Conservation (phyloP, 1,140 invertebrate species). For the Mactra quadrangularis region DNA sequence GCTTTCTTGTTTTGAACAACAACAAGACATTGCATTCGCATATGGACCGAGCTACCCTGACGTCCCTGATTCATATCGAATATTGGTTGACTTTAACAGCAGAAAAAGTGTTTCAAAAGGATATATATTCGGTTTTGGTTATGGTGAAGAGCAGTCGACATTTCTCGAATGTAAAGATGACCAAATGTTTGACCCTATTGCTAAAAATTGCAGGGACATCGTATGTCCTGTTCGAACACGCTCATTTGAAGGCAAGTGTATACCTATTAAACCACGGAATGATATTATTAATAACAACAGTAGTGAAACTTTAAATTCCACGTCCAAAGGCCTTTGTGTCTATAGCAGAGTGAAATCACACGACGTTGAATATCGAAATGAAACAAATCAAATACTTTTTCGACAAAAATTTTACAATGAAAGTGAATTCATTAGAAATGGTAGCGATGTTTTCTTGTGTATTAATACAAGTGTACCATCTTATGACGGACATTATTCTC, state of each 20-base stretch:
- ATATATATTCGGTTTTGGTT: too few relatives aligned
- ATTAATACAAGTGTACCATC: background rate
- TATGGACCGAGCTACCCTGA: background rate
- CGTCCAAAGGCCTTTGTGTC: constrained; percentile 4
- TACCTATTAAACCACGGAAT: background rate
- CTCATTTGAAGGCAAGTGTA: constrained; percentile 42
- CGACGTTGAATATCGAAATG: constrained; percentile 52
- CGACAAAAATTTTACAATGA: constrained; percentile 25
- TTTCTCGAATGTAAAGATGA: constrained; percentile 49
- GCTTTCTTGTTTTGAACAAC: background rate
- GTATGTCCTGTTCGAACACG: constrained; percentile 33
- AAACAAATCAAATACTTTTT: constrained; percentile 37
- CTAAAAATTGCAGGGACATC: constrained; percentile 53
- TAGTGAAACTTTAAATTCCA: background rate
- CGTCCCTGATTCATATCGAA: constrained; percentile 59
- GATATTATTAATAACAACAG: background rate
- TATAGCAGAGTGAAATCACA: constrained; percentile 3
- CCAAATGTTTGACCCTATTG: constrained; percentile 69
- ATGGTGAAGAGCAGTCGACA: background rate
- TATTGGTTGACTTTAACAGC: constrained; percentile 69
- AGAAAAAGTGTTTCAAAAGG: background rate
- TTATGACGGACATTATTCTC: background rate
- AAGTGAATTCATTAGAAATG: constrained; percentile 21
- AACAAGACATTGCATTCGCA: background rate
- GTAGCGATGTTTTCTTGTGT: constrained; percentile 20